Evolutionary conservation across 1,140 invertebrate genomes (phyloP).

Genomic region (Scylla paramamosain): DNA sequence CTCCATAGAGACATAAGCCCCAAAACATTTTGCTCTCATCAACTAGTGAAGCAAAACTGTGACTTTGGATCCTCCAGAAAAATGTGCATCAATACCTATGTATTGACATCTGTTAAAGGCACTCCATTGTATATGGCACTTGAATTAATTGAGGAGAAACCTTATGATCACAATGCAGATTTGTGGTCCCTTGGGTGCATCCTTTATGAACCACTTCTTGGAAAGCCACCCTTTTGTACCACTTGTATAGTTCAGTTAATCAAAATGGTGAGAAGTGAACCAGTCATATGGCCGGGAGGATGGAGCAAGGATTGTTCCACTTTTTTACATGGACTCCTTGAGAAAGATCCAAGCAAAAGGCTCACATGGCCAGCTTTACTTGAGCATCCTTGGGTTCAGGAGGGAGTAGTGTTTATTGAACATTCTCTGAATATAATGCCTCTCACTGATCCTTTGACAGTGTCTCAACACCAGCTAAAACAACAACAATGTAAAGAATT

Average conservation of each 20-base stretch:
- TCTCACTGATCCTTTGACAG: conserved; percentile 73
- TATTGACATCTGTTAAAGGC: conserved; percentile 95
- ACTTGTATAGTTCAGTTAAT: conserved; percentile 93
- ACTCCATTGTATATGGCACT: conserved; percentile 98
- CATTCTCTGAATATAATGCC: conserved; percentile 66
- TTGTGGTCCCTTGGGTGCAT: conserved; percentile 88
- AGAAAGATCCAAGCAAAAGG: conserved; percentile 91
- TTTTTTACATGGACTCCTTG: conserved; percentile 93
- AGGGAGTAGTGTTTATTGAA: conserved; percentile 73
- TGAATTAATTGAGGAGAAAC: conserved; percentile 94
- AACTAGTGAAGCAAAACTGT: conserved; percentile 85
- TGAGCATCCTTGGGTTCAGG: conserved; percentile 86
- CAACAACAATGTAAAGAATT: conserved; percentile 75
- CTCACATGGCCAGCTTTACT: conserved; percentile 93
- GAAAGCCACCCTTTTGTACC: conserved; percentile 94
- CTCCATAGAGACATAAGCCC: conserved; percentile 96
- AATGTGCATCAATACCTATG: conserved; percentile 89
- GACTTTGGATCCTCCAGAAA: conserved; percentile 83
- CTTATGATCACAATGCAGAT: conserved; percentile 94
- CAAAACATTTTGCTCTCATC: conserved; percentile 93
- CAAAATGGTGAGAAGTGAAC: conserved; percentile 90
- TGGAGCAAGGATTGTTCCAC: conserved; percentile 89
- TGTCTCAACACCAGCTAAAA: conserved; percentile 76
- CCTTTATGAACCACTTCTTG: conserved; percentile 93
- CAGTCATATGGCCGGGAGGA: conserved; percentile 92